Base-by-base conservation (phyloP, 2,113 vertebrate species). In the Neomonachus schauinslandi region DNA sequence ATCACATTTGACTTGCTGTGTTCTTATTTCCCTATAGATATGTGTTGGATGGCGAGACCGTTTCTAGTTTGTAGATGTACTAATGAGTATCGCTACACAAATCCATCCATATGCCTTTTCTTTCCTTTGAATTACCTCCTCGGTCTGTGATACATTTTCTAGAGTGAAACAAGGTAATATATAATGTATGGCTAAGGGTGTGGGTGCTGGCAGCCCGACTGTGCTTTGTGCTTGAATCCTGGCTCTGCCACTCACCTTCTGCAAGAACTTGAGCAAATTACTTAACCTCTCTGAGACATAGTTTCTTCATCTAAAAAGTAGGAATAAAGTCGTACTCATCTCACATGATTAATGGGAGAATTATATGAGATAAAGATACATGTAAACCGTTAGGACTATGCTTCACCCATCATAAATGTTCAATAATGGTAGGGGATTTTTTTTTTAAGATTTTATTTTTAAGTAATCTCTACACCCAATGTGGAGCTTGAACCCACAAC, bases 91-190 rank as follows among this genome's bases (percentile, higher is more conserved):
- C 76, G 88, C 39, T 85, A 36, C 8, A 92, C 14, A 88, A 6
- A 67, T 67, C 51, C 51, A 94, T 16, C 28, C 0, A 67, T 33
- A 39, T 72, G 28, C 21, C 36, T n/a, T 81, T 89, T 79, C 55
- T 79, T 88, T n/a, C 51, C 76, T 94, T 74, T 96, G 61, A 94
- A 90, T 94, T 65, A 92, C 49, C 15, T 76, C 28, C 28, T 51
- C 22, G 0, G 42, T 89, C 86, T 90, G 51, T 63, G 36, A 46
- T 94, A 85, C 8, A 63, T 80, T 94, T 97, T 92, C 57, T 42
- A 93, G 76, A 88, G 53, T 85, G 46, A 95, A 95, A 85, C 61
- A 84, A 74, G 10, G 53, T 82, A 59, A 86, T 46, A 28, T 36
- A 22, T 51, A 83, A 61, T 10, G 2, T 76, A 67, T 22, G n/a